These are phyloP conservation scores for Neosalanx taihuensis DNA, from an alignment of 2,797 vertebrate genomes.

Conservation along the genomic window DNA sequence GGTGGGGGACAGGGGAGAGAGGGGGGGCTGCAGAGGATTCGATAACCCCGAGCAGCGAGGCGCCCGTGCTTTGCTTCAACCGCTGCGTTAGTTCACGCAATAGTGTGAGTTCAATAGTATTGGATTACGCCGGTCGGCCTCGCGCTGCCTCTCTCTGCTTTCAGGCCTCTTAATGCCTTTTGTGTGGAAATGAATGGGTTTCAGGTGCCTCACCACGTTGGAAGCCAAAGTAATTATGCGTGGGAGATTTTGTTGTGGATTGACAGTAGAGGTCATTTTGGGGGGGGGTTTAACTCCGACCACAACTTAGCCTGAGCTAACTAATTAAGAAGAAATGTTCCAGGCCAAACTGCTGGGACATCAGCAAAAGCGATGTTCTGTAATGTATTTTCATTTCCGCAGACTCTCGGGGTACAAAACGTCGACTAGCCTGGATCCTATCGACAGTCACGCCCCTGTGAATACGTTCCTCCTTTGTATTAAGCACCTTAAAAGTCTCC, in stretches of 20 bases:
- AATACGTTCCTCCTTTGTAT: no score
- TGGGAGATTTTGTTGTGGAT: background rate
- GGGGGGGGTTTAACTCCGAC: no score
- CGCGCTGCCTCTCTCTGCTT: background rate
- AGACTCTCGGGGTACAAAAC: no score
- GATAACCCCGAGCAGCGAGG: conserved; percentile 14
- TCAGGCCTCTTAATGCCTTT: conserved; percentile 6
- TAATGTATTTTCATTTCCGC: no score
- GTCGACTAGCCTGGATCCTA: no score
- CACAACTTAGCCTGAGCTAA: no score
- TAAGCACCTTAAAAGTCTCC: no score
- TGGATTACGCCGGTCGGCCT: conserved; percentile 36
- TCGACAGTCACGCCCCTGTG: no score
- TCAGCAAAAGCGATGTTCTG: no score
- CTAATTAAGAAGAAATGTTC: no score
- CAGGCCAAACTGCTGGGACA: no score
- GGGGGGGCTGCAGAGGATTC: background rate
- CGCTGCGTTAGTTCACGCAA: conserved; percentile 28
- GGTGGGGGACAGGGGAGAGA: no score
- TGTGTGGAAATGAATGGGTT: conserved; percentile 38
- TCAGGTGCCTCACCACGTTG: conserved; percentile 19
- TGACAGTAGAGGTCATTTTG: background rate
- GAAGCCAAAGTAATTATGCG: background rate
- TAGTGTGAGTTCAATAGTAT: conserved; percentile 36
- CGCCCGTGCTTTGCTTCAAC: conserved; percentile 15